These are phyloP conservation scores for Amphiprion clarkii DNA, from an alignment of 2,797 vertebrate genomes.

Conservation along the genomic window DNA sequence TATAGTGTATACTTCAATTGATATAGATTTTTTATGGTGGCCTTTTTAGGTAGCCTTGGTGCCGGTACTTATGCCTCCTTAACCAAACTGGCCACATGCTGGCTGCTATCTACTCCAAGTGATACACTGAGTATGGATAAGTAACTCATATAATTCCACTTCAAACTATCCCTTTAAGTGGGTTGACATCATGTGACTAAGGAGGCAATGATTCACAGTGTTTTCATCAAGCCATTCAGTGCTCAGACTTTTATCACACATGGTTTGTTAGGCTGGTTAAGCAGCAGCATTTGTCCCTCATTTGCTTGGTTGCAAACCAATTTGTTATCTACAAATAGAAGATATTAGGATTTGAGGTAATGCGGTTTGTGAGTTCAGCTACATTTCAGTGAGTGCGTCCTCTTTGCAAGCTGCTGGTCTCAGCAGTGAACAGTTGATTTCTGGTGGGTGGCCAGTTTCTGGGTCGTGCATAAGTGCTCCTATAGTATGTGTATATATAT, in stretches of 20 bases:
- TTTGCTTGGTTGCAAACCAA: conserved; percentile 23
- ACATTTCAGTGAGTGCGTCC: conserved; percentile 12
- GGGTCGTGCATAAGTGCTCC: neutral
- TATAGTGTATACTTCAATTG: too few relatives aligned
- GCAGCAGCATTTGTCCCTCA: conserved; percentile 7
- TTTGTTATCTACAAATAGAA: conserved; percentile 26
- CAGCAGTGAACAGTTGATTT: conserved; percentile 4
- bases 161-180: neutral
- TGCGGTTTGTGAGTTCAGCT: conserved; percentile 15
- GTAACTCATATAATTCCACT: too few relatives aligned
- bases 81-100: too few relatives aligned
- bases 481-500: too few relatives aligned
- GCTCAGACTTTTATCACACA: neutral
- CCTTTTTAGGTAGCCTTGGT: too few relatives aligned
- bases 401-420: conserved; percentile 14
- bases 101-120: too few relatives aligned
- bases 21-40: too few relatives aligned
- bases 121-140: too few relatives aligned
- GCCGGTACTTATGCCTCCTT: too few relatives aligned
- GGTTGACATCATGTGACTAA: conserved; percentile 2
- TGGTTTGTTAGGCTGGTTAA: conserved; percentile 5
- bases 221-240: neutral
- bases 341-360: conserved; percentile 19
- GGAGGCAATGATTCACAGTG: neutral
- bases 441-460: conserved; percentile 12